Base-by-base conservation (phyloP, 2,113 vertebrate genomes). In the Synchiropus splendidus region DNA sequence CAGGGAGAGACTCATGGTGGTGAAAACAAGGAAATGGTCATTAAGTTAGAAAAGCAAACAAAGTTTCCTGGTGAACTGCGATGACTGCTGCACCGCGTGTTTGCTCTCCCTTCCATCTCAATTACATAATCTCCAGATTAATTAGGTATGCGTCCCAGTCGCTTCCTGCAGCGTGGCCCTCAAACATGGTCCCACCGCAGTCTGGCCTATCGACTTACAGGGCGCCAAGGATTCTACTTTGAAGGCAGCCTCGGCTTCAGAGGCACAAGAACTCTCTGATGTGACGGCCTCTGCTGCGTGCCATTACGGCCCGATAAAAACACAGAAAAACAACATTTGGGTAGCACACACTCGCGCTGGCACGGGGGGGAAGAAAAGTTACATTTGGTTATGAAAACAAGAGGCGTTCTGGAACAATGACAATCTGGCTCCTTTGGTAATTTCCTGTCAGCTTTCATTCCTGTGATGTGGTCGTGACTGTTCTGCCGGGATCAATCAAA, bases 401-500 rank as follows among this genome's bases (percentile, higher is more conserved):
- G 58, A 70, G 64, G 66, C 13, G 45, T 59, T 44, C 58, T 42
- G 61, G 59, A 71, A 73, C 72, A 82, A 67, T 64, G 70, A 60
- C 66, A 75, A 50, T 74, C 73, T 72, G 67, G 59, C 58, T 66
- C 61, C 73, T 72, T 63, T 66, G 68, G 79, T 77, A 58, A 73
- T 74, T 74, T 78, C 64, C 73, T 73, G 73, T 73, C 55, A 40
- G 49, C 45, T 14, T 52, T 70, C 42, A 36, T 60, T 62, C 16
- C 16, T 75, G 64, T 79, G 72, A 74, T 75, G 72, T 74, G 70
- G 75, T 54, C 48, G 51, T 68, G 72, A 64, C 67, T 67, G 74
- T 72, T 69, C 67, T 72, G 71, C 45, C 32, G 62, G 65, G 75
- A 75, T 82, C 72, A 72, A 67, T 82, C 75, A 73, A 48, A 69